Percentiles rank a stretch among this genome's conserved stretches.
Evolutionary conservation across 2,888 invertebrate species (phyloP).

Genomic region (Philaethria dido): DNA sequence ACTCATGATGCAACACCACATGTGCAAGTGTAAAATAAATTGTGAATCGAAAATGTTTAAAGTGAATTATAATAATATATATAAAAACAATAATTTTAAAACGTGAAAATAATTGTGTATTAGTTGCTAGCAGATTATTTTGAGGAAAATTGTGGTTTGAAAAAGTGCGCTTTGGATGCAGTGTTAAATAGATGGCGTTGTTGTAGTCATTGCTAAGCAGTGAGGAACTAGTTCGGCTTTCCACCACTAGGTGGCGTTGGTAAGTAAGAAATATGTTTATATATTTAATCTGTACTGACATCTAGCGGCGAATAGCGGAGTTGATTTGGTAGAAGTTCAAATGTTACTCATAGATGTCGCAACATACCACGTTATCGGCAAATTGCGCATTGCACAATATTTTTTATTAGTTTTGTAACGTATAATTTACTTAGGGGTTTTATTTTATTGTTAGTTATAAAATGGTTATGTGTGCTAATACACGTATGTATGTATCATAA

Average conservation of each 20-base stretch:
- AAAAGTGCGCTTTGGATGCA: constrained; percentile 78
- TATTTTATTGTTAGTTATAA: background rate
- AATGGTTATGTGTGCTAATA: background rate
- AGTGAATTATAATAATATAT: constrained; percentile 60
- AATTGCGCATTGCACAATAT: constrained; percentile 18
- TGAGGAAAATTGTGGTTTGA: constrained; percentile 52
- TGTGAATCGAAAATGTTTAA: constrained; percentile 58
- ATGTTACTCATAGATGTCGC: constrained; percentile 56
- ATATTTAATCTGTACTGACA: constrained; percentile 52
- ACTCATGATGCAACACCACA: constrained; percentile 64
- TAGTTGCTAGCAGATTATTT: constrained; percentile 41
- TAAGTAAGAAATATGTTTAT: constrained; percentile 52
- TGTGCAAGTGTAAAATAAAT: constrained; percentile 63
- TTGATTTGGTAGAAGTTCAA: constrained; percentile 1
- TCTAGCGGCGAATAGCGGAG: constrained; percentile 57
- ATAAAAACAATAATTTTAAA: constrained; percentile 51
- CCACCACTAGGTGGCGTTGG: constrained; percentile 69
- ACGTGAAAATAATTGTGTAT: constrained; percentile 53
- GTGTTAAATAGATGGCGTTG: constrained; percentile 78
- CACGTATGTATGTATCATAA: background rate
- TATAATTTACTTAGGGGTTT: background rate
- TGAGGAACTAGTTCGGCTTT: constrained; percentile 60
- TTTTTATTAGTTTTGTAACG: constrained; percentile 1
- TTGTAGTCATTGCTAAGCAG: constrained; percentile 63
- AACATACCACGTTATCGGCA: constrained; percentile 35